These are phyloP conservation scores for Drosophila monieri DNA, from an alignment of 2,888 invertebrate species.

Conservation along the genomic window DNA sequence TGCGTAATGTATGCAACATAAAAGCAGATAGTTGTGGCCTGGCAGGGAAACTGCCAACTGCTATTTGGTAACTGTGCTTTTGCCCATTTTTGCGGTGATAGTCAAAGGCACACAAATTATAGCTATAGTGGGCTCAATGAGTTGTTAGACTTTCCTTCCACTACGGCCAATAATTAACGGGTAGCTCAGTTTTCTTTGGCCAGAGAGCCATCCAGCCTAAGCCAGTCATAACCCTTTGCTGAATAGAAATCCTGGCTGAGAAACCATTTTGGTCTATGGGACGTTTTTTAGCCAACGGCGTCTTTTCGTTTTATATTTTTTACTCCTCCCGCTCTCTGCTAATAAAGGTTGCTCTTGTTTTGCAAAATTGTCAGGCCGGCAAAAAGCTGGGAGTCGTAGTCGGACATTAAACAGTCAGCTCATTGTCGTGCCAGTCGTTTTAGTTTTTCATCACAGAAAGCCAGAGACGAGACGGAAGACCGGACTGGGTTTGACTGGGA, in stretches of 20 bases:
- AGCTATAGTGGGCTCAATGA: conserved; percentile 9
- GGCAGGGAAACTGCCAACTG: conserved; percentile 4
- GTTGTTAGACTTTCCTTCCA: conserved; percentile 4
- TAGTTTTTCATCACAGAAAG: conserved; percentile 57
- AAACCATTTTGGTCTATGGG: conserved; percentile 59
- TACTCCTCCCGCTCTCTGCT: conserved; percentile 49
- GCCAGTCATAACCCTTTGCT: conserved; percentile 36
- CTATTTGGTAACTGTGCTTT: conserved; percentile 1
- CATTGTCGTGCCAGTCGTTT: conserved; percentile 72
- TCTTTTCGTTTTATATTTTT: conserved; percentile 40
- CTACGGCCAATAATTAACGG: conserved; percentile 26
- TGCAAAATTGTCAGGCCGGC: conserved; percentile 42
- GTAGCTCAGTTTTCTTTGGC: conserved; percentile 2
- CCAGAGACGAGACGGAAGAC: neutral
- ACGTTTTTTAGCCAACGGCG: conserved; percentile 60
- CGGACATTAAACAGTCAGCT: conserved; percentile 74
- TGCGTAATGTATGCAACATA: conserved; percentile 69
- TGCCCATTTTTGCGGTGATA: conserved; percentile 15
- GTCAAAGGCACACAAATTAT: conserved; percentile 19
- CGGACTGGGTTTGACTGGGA: conserved; percentile 21
- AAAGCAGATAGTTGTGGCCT: conserved; percentile 60
- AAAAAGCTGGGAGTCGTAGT: conserved; percentile 27
- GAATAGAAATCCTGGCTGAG: neutral
- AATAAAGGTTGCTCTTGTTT: conserved; percentile 75
- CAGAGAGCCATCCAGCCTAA: conserved; percentile 25